These are phyloP conservation scores for Mythimna impura DNA, from an alignment of 2,888 invertebrate genomes.

Conservation along the genomic window DNA sequence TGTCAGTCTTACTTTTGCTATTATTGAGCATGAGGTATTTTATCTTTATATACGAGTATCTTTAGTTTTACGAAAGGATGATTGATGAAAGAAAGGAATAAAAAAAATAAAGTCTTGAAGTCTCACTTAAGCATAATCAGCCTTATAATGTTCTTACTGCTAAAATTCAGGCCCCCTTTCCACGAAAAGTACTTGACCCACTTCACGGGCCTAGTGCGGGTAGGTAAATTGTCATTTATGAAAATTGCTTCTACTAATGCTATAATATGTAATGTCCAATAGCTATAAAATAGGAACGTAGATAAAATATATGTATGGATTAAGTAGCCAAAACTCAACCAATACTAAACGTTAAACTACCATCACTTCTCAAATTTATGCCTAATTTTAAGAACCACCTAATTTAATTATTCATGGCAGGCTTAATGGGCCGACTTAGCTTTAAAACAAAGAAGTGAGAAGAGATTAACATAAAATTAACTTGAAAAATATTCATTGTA, in stretches of 20 bases:
- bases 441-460: constrained; percentile 41
- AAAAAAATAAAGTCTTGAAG: not conserved
- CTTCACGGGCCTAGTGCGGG: no score
- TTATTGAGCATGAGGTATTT: no score
- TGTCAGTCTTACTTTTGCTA: not conserved
- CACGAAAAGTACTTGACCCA: no score
- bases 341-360: constrained; percentile 1
- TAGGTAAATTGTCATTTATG: not conserved
- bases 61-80: not conserved
- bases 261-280: not conserved
- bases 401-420: constrained; percentile 35
- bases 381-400: not conserved
- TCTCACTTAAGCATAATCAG: not conserved
- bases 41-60: no score
- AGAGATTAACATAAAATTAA: constrained; percentile 42
- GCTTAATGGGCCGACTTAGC: constrained; percentile 25
- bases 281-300: not conserved
- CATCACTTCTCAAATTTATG: constrained; percentile 9
- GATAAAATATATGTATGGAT: not conserved
- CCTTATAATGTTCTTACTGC: no score
- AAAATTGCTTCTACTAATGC: not conserved
- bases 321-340: not conserved
- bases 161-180: no score
- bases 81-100: no score
- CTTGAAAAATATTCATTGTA: constrained; percentile 36